Evolutionary conservation across 2,888 invertebrate species (phyloP), one percentile per base, ranked within the genome.

Genomic region (Hydrotaea diabolus): DNA sequence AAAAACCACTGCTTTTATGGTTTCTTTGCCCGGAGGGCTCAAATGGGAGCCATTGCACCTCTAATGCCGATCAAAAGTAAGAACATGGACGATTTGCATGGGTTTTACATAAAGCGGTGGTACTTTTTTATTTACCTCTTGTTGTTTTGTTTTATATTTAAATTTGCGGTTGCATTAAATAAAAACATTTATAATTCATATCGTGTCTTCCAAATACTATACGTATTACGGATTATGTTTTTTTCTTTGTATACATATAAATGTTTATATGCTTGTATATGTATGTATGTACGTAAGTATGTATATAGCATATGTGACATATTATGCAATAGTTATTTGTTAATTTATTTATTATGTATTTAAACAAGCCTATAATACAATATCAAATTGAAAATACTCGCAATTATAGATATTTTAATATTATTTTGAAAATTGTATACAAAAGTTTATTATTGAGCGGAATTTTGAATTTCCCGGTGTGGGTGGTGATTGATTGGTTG

Each of bases 71-170:
- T 46, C 11, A 2, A 19, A 5, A 73, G 2, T 36, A 76, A 66
- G 21, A 77, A 59, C 2, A 39, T 43, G 53, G 1, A 64, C 55
- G 57, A 19, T 64, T 71, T 46, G n/a, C 26, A n/a, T 74, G 72
- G 77, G 49, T 83, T 80, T 90, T 91, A 91, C 92, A 91, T 91
- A 92, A 91, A 91, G 91, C 91, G 91, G 92, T 91, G 91, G 91
- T 92, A 90, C 90, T 91, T 91, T 89, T 91, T 91, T 91, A 90
- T 90, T 90, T 90, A 90, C 89, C 90, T 90, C 36, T 90, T 89
- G 88, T 87, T 86, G 87, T 87, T 79, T 82, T 89, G 87, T 87
- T 21, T 26, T 21, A 19, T 19, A 13, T 23, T 66, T 81, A 71
- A 75, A 64, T 55, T 49, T 79, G 72, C 53, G 9, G 62, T 77